Base-by-base conservation (phyloP, 2,797 vertebrate genomes). In the Phoebastria nigripes region DNA sequence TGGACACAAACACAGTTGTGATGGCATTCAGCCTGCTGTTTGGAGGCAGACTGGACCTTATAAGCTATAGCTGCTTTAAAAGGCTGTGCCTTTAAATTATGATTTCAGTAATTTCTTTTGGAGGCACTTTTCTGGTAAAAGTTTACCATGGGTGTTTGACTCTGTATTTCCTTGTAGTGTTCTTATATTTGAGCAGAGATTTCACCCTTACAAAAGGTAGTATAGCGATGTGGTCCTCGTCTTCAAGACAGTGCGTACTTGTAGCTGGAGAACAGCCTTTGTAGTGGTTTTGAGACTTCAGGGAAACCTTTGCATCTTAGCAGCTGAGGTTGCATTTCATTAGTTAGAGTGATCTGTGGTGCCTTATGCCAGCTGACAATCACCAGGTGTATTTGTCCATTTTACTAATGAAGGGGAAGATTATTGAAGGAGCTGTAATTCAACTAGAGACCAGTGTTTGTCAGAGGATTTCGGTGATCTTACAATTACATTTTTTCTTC, bases 321-420 rank as follows among this genome's bases (percentile, higher is more conserved):
- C 69, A 84, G 90, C 81, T 90, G 83, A 87, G 76, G 55, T 31
- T 80, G 73, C 29, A 6, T 56, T 89, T 96, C 93, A 94, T 97
- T 94, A 94, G 79, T 47, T 76, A 82, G 81, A 95, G 94, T 94
- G 94, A 49, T 49, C 54, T 37, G 77, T 0, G 1, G 49, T 66
- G 71, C 88, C 93, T 94, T 58, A n/a, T 87, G 94, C 96, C 96
- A 96, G 94, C 95, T 96, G 96, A 93, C 78, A 49, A 11, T 87
- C 95, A 78, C 83, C 83, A 80, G 87, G 93, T 95, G 91, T 87
- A 9, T 69, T 83, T 73, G 90, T 21, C 90, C 92, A 89, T 70
- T 96, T 93, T 80, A 24, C 92, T 97, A 94, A 97, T 95, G 94
- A 96, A 55, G 74, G 67, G 41, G 15, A 44, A 93, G 94, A 95